Conservation (phyloP, 2,888 invertebrate genomes). For the Drosophila cognata region DNA sequence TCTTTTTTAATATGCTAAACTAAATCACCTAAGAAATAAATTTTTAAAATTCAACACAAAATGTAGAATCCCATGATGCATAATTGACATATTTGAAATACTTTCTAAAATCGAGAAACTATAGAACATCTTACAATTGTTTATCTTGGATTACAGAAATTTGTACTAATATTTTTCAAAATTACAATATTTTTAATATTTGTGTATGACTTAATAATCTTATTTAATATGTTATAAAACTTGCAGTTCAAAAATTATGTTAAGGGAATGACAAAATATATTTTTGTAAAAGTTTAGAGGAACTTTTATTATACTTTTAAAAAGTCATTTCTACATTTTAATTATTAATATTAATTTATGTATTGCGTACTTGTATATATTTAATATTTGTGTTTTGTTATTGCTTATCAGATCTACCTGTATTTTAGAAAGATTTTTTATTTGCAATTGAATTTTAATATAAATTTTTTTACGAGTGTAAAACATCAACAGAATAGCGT, state of each 20-base stretch:
- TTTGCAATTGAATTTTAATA: background rate
- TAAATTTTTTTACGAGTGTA: background rate
- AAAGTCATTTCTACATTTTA: background rate
- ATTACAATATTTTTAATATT: background rate
- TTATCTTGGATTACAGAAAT: background rate
- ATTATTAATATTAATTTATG: background rate
- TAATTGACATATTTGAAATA: background rate
- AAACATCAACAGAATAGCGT: background rate
- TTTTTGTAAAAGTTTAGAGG: background rate
- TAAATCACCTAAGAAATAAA: background rate
- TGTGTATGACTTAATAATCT: background rate
- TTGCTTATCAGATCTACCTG: background rate
- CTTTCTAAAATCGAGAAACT: background rate
- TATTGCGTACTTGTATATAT: background rate
- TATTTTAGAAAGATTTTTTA: background rate
- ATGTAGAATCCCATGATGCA: background rate
- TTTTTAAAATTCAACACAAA: too few species aligned
- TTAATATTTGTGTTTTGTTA: background rate
- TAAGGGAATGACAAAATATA: background rate
- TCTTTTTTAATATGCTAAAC: background rate
- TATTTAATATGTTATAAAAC: background rate
- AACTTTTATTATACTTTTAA: background rate
- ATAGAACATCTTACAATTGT: background rate
- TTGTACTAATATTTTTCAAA: rapidly evolving
- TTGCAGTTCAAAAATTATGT: background rate